phyloP scores from a whole-genome alignment of 2,113 vertebrate species.

The Neopipo cinnamomea region DNA sequence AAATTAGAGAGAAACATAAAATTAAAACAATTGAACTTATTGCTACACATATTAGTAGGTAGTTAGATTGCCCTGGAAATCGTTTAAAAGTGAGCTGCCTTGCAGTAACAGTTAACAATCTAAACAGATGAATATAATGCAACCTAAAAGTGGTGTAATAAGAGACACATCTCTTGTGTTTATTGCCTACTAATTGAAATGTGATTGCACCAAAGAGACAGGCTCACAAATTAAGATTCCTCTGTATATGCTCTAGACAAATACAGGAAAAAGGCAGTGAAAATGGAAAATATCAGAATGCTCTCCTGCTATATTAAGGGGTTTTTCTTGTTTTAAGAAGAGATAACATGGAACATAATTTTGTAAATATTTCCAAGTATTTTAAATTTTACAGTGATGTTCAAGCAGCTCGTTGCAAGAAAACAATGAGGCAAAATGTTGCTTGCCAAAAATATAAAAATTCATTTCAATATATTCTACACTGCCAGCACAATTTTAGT shows the following conservation, averaged over 20 bases:
- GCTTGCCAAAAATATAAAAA: background rate
- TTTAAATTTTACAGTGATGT: background rate
- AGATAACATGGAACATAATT: background rate
- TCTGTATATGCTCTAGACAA: background rate
- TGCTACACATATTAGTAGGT: background rate
- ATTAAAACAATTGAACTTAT: background rate
- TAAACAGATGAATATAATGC: background rate
- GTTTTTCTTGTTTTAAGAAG: background rate
- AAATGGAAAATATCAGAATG: background rate
- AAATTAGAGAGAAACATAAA: conserved; percentile 4
- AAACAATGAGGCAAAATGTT: background rate
- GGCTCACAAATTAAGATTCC: background rate
- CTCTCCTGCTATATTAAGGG: background rate
- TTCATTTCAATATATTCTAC: background rate
- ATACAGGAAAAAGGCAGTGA: background rate
- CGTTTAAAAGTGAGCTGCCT: background rate
- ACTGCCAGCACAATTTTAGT: background rate
- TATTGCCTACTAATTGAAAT: background rate
- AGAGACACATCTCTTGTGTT: background rate
- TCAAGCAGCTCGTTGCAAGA: background rate
- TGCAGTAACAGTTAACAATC: background rate
- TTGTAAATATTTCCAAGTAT: background rate
- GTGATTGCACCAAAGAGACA: background rate
- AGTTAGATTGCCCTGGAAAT: background rate
- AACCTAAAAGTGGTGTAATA: background rate